These are phyloP conservation scores for Lasiommata megera DNA, from an alignment of 2,888 invertebrate genomes.

Conservation along the genomic window DNA sequence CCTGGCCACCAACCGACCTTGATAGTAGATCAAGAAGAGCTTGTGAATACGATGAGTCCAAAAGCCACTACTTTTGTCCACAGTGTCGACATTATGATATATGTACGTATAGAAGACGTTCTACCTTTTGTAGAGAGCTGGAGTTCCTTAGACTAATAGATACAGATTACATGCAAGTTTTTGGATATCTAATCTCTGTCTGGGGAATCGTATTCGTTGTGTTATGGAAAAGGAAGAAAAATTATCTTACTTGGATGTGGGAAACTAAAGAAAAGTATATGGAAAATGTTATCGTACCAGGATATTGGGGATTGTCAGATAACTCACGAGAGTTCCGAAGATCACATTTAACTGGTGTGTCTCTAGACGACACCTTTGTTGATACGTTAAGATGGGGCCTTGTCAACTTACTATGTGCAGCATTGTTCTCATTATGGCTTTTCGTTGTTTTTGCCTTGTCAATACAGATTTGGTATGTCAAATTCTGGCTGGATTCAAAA, in stretches of 20 bases:
- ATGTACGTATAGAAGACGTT: background rate
- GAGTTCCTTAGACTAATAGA: background rate
- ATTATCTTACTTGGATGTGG: slow-evolving; percentile 15
- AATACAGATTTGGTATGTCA: slow-evolving; percentile 24
- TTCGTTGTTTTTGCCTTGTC: slow-evolving; percentile 26
- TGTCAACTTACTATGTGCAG: slow-evolving; percentile 2
- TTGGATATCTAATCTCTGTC: background rate
- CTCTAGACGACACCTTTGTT: background rate
- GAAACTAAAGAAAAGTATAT: slow-evolving; percentile 2
- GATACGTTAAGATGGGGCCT: background rate
- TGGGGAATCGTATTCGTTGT: background rate
- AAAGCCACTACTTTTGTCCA: background rate
- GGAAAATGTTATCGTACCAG: background rate
- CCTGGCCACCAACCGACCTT: background rate
- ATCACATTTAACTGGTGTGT: background rate
- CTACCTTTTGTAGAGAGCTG: background rate
- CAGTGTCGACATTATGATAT: background rate
- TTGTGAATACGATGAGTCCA: background rate
- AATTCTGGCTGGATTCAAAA: slow-evolving; percentile 3
- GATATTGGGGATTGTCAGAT: background rate
- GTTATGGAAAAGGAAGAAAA: background rate
- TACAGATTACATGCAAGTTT: background rate
- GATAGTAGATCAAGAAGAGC: background rate
- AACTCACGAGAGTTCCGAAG: background rate
- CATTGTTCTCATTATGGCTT: slow-evolving; percentile 19